Percentiles rank a stretch among this genome's conserved stretches.
These are phyloP conservation scores for Acronicta leporina DNA, from an alignment of 2,888 invertebrate genomes.

Conservation along the genomic window DNA sequence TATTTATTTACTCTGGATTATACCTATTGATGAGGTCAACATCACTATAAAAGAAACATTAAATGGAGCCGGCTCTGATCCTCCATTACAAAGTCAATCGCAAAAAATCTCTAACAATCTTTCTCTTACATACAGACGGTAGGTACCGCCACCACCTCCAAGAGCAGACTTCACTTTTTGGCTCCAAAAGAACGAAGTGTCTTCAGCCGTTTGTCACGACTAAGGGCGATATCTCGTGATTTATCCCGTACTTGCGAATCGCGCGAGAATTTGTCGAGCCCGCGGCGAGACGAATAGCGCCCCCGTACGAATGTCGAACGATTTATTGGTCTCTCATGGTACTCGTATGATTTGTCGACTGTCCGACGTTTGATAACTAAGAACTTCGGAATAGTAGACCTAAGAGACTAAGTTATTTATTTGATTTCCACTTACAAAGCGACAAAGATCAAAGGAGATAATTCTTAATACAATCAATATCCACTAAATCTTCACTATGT, in stretches of 20 bases:
- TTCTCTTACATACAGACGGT: no score
- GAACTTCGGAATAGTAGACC: conserved; percentile 44
- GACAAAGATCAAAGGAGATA: conserved; percentile 7
- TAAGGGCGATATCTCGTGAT: conserved; percentile 69
- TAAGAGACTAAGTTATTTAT: conserved; percentile 39
- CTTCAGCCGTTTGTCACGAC: conserved; percentile 58
- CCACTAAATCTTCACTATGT: background rate
- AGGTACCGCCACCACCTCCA: conserved; percentile 21
- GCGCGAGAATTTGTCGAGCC: conserved; percentile 77
- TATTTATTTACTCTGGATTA: no score
- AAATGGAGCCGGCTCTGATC: no score
- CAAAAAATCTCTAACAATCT: no score
- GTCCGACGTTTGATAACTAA: conserved; percentile 59
- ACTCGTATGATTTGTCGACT: conserved; percentile 71
- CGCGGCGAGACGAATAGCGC: conserved; percentile 72
- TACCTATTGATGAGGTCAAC: no score
- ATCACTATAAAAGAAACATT: background rate
- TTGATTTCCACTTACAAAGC: conserved; percentile 18
- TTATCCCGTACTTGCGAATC: conserved; percentile 69
- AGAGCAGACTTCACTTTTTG: conserved; percentile 11
- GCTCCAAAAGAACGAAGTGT: conserved; percentile 27
- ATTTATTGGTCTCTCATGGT: conserved; percentile 72
- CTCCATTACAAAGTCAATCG: no score
- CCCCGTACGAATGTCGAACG: conserved; percentile 68
- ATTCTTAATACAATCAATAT: background rate